A percentile compares a stretch with the other conserved stretches of the same genome.
phyloP scores from a whole-genome alignment of 2,113 vertebrate genomes.

The Hiodon tergisus region DNA sequence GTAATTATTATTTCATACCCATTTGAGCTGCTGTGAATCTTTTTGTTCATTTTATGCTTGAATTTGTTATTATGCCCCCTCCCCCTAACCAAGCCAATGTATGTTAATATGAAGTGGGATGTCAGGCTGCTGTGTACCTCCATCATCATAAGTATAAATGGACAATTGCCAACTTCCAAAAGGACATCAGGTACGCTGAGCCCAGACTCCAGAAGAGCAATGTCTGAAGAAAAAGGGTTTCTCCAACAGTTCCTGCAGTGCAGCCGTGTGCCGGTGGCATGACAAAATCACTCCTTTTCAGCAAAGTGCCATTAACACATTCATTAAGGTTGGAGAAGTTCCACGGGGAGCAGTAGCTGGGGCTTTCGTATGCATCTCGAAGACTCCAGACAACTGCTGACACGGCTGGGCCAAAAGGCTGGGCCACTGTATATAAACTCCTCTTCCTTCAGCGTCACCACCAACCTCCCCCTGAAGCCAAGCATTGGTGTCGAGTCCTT shows the following conservation, averaged over 20 bases:
- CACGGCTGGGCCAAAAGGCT: background rate
- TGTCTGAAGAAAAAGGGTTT: background rate
- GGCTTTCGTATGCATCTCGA: background rate
- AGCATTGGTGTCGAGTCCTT: slow-evolving; percentile 39
- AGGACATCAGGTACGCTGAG: background rate
- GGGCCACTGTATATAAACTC: slow-evolving; percentile 10
- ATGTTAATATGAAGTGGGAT: background rate
- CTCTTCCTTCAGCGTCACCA: slow-evolving; percentile 21
- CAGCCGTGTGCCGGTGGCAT: background rate
- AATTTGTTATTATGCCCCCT: background rate
- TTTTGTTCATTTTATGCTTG: background rate
- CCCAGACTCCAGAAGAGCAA: background rate
- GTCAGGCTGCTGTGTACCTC: background rate
- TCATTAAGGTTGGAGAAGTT: background rate
- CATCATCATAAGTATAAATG: background rate
- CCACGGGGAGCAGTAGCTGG: background rate
- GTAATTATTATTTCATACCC: background rate
- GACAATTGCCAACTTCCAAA: background rate
- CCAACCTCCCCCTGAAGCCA: background rate
- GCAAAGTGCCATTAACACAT: background rate
- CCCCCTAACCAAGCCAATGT: background rate
- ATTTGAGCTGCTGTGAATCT: background rate
- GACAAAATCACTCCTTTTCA: slow-evolving; percentile 7
- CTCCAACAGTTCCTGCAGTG: background rate
- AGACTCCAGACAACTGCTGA: background rate